These are phyloP conservation scores for Anastrepha obliqua DNA, from an alignment of 1,140 invertebrate species.

Conservation along the genomic window DNA sequence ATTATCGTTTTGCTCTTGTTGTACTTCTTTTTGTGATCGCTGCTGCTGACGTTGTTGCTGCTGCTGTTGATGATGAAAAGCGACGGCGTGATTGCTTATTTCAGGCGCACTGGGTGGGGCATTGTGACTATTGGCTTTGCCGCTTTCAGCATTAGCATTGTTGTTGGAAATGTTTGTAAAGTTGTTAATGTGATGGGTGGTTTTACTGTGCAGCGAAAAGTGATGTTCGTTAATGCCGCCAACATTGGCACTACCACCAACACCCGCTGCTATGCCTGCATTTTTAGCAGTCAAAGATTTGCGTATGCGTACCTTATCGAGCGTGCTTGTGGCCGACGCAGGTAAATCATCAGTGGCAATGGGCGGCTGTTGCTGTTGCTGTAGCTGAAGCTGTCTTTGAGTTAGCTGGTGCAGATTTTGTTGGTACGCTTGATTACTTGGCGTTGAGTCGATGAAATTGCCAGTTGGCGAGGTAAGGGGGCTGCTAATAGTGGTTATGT, in stretches of 20 bases:
- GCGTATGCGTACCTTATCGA: constrained; percentile 64
- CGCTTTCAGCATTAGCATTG: constrained; percentile 28
- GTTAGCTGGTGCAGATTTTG: background rate
- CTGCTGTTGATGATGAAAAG: constrained; percentile 55
- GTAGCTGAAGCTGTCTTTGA: background rate
- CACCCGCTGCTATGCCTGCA: background rate
- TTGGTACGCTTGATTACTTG: constrained; percentile 44
- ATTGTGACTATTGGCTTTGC: constrained; percentile 22
- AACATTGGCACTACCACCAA: background rate
- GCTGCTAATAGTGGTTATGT: constrained; percentile 50
- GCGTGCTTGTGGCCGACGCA: background rate
- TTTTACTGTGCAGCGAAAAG: constrained; percentile 8
- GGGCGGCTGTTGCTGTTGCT: background rate
- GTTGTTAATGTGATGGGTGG: constrained; percentile 2
- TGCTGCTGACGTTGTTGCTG: constrained; percentile 57
- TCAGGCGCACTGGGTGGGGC: constrained; percentile 52
- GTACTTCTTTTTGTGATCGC: constrained; percentile 59
- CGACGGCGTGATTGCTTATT: constrained; percentile 53
- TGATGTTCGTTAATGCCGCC: background rate
- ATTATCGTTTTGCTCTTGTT: constrained; percentile 61
- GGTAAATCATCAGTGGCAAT: background rate
- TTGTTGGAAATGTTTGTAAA: constrained; percentile 57
- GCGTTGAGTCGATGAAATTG: constrained; percentile 38
- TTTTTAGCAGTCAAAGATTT: constrained; percentile 64
- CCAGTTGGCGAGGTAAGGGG: background rate